Conservation (phyloP, 1,140 invertebrate genomes). For the Ptiloglossa arizonensis region DNA sequence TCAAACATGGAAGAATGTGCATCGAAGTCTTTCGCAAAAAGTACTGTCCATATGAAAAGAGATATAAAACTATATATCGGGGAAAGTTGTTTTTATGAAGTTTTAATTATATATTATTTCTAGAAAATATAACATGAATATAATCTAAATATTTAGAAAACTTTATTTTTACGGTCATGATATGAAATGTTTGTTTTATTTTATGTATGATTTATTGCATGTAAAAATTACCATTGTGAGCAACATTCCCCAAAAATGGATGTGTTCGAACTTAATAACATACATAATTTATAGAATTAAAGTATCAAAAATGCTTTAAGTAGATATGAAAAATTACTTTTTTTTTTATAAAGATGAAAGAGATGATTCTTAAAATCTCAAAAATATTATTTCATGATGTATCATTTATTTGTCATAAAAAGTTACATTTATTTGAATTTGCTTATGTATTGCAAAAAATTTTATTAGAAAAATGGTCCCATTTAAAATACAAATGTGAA, state of each 20-base stretch:
- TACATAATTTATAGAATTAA: slow-evolving; percentile 15
- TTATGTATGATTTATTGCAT: background rate
- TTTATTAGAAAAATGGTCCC: slow-evolving; percentile 31
- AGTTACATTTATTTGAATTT: slow-evolving; percentile 22
- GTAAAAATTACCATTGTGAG: background rate
- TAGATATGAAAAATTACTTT: background rate
- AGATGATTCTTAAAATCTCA: background rate
- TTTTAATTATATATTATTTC: slow-evolving; percentile 12
- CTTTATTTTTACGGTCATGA: slow-evolving; percentile 1
- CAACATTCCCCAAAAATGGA: slow-evolving; percentile 29
- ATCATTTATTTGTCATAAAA: slow-evolving; percentile 22
- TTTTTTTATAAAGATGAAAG: background rate
- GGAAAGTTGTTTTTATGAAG: slow-evolving; percentile 40
- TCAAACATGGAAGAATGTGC: slow-evolving; percentile 22
- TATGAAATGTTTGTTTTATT: slow-evolving; percentile 16
- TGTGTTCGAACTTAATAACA: slow-evolving; percentile 35
- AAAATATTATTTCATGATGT: background rate
- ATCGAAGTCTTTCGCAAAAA: slow-evolving; percentile 12
- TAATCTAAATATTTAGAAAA: slow-evolving; percentile 6
- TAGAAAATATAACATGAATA: slow-evolving; percentile 12
- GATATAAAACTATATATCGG: slow-evolving; percentile 26
- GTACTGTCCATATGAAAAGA: slow-evolving; percentile 35
- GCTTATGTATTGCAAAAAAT: background rate
- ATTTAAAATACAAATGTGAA: slow-evolving; percentile 49
- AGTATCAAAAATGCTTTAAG: slow-evolving; percentile 12